These are phyloP conservation scores for Xanthorhoe spadicearia DNA, from an alignment of 2,888 invertebrate genomes.

Conservation along the genomic window DNA sequence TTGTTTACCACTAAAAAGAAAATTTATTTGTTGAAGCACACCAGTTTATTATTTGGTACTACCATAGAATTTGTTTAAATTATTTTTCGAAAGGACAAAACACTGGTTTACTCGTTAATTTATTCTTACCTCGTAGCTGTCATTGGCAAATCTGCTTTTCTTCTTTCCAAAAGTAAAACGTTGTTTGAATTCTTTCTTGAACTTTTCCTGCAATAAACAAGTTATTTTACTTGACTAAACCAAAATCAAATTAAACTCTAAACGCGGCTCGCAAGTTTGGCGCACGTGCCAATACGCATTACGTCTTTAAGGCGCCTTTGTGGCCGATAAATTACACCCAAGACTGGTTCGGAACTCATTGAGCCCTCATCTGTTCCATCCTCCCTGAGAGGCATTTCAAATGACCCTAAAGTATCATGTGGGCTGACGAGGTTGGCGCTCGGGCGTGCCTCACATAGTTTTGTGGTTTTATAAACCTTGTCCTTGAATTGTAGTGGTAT, in stretches of 20 bases:
- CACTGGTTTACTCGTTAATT: neutral
- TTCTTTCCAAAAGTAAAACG: constrained; percentile 86
- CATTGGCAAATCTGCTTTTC: constrained; percentile 71
- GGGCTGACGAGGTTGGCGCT: neutral
- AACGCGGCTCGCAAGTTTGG: constrained; percentile 31
- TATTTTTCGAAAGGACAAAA: neutral
- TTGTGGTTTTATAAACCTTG: neutral
- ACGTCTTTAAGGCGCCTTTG: constrained; percentile 26
- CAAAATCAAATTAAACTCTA: constrained; percentile 33
- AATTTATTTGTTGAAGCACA: neutral
- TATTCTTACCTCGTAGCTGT: constrained; percentile 76
- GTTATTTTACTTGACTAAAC: constrained; percentile 19
- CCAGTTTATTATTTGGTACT: neutral
- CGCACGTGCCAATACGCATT: constrained; percentile 38
- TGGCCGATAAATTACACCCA: constrained; percentile 34
- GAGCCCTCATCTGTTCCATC: constrained; percentile 20
- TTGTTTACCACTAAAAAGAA: constrained; percentile 1
- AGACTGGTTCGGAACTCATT: constrained; percentile 23
- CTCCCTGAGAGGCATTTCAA: constrained; percentile 17
- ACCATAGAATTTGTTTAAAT: neutral
- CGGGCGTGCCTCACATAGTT: neutral
- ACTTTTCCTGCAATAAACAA: constrained; percentile 87
- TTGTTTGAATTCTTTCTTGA: constrained; percentile 90
- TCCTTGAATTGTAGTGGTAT: too few relatives aligned
- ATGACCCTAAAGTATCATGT: constrained; percentile 15